A percentile compares a stretch with the other conserved stretches of the same genome.
These are phyloP conservation scores for Morus bassanus DNA, from an alignment of 2,797 vertebrate species.

Conservation along the genomic window DNA sequence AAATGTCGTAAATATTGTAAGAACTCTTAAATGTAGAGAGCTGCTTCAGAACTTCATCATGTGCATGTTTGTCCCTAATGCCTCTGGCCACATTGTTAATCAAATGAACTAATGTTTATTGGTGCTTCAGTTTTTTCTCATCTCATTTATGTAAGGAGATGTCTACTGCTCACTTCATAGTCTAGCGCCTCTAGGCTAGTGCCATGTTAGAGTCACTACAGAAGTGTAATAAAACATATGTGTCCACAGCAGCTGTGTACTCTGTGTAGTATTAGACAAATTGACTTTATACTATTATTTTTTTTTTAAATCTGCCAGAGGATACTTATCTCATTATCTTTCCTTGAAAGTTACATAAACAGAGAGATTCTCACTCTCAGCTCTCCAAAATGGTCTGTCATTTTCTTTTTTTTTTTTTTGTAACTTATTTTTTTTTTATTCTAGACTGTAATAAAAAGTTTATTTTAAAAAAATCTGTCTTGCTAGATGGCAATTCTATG, in stretches of 20 bases:
- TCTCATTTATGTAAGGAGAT: not conserved
- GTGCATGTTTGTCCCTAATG: not conserved
- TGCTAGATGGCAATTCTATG: not conserved
- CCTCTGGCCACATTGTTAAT: not conserved
- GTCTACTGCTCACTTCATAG: not conserved
- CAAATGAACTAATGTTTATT: not conserved
- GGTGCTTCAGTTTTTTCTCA: not conserved
- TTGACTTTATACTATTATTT: not conserved
- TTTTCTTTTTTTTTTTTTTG: not conserved
- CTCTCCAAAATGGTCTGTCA: not conserved
- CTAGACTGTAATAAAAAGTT: not conserved
- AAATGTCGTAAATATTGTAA: not conserved
- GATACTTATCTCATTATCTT: slow-evolving; percentile 11
- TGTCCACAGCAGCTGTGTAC: not conserved
- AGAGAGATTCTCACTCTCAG: not conserved
- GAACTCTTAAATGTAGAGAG: not conserved
- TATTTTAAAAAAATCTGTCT: not conserved
- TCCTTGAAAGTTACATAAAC: not conserved
- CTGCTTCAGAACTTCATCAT: not conserved
- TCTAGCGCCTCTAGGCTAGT: not conserved
- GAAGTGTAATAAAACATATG: not conserved
- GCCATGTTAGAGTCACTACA: not conserved
- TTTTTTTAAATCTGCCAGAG: not conserved
- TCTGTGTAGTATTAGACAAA: not conserved
- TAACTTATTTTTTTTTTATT: not conserved